Percentiles rank a stretch among this genome's conserved stretches.
Evolutionary conservation across 2,797 vertebrate species (phyloP).

Genomic region (Eutrigla gurnardus): DNA sequence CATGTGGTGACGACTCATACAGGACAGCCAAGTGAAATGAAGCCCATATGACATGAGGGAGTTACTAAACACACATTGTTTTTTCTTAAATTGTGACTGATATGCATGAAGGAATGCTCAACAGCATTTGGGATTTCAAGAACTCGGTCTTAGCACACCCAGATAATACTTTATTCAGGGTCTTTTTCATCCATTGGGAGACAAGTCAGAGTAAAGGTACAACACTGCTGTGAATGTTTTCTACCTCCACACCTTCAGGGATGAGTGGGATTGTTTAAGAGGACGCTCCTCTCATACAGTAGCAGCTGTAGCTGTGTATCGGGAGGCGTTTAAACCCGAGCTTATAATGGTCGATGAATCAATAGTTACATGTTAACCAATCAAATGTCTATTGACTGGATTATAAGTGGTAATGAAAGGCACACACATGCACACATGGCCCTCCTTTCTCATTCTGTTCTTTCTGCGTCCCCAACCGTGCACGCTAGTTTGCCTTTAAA

Average conservation of each 20-base stretch:
- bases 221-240: slow-evolving; percentile 9
- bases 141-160: not conserved
- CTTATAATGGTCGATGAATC: slow-evolving; percentile 65
- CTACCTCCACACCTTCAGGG: not conserved
- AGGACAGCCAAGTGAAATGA: slow-evolving; percentile 43
- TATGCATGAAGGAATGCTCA: slow-evolving; percentile 22
- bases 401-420: slow-evolving; percentile 69
- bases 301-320: slow-evolving; percentile 10
- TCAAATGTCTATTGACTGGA: slow-evolving; percentile 66
- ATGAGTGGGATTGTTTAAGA: slow-evolving; percentile 7
- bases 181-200: not conserved
- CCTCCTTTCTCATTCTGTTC: not conserved
- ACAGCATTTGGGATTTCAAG: slow-evolving; percentile 12
- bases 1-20: slow-evolving; percentile 26
- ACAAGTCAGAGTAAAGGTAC: not conserved
- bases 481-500: slow-evolving; percentile 34
- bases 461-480: not conserved
- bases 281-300: slow-evolving; percentile 30
- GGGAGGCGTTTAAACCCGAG: slow-evolving; percentile 34
- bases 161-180: slow-evolving; percentile 20
- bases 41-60: slow-evolving; percentile 42
- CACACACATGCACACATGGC: slow-evolving; percentile 15
- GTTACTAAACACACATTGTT: slow-evolving; percentile 23
- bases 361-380: slow-evolving; percentile 70
- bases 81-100: slow-evolving; percentile 17